Evolutionary conservation across 2,113 vertebrate genomes (phyloP).

Genomic region (Phylloscopus trochilus): DNA sequence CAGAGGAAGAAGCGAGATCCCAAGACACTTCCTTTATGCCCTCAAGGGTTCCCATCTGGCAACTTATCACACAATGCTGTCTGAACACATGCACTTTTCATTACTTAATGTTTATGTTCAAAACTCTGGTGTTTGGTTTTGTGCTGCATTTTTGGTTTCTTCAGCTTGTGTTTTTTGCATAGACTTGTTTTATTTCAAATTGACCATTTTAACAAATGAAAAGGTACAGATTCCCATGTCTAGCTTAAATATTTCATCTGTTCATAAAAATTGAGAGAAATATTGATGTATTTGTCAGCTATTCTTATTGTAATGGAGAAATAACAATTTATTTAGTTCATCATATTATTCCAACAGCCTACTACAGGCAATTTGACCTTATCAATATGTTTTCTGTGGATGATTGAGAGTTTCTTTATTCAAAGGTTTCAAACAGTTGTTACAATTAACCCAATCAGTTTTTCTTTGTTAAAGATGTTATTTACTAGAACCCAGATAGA

Average conservation of each 20-base stretch:
- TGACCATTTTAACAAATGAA: neutral
- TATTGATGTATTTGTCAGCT: constrained; percentile 3
- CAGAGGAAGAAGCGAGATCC: neutral
- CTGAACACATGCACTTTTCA: neutral
- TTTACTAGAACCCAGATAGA: neutral
- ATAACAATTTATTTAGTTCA: constrained; percentile 17
- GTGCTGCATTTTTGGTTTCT: neutral
- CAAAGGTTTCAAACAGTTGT: neutral
- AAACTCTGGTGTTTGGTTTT: neutral
- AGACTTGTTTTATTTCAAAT: neutral
- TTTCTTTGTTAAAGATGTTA: constrained; percentile 14
- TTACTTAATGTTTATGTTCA: neutral
- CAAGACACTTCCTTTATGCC: neutral
- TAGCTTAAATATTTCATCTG: constrained; percentile 4
- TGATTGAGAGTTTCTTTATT: neutral
- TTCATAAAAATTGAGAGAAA: neutral
- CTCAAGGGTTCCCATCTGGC: neutral
- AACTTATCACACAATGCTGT: neutral
- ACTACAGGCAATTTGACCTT: constrained; percentile 7
- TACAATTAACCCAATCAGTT: neutral
- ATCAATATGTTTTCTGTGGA: neutral
- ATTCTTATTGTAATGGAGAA: constrained; percentile 2
- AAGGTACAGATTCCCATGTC: neutral
- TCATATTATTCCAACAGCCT: neutral
- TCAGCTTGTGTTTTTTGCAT: neutral